Base-by-base conservation (phyloP, 2,797 vertebrate species). In the Lepilemur ruficaudatus region DNA sequence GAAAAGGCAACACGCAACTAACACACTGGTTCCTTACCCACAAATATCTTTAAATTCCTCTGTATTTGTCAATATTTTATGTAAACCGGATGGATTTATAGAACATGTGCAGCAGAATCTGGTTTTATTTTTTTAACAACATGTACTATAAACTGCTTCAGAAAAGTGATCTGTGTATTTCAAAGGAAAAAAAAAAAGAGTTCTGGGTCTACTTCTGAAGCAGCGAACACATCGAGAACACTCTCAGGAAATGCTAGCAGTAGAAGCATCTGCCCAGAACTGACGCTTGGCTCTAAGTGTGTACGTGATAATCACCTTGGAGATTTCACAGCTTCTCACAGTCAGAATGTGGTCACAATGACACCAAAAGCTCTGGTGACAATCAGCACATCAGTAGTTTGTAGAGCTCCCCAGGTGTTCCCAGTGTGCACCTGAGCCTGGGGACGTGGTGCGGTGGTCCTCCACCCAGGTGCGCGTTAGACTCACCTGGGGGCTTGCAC, bases 41-140 rank as follows among this genome's bases (percentile, higher is more conserved):
- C 80, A 84, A 57, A 63, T 89, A 82, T 89, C 95, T 94, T 87
- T 81, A 83, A 50, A 97, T 96, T 96, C 95, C 70, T 92, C 70
- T 83, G 83, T 93, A 93, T 98, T 97, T 95, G 93, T 97, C 96
- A 97, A 97, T 96, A 96, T 85, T 91, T 94, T 94, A 96, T 95
- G 46, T 70, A 94, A 96, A 67, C 96, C 97, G 98, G 96, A 97
- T 97, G 97, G 85, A 86, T 93, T 96, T 94, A 63, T 38, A 94
- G 87, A 91, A 83, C 92, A 94, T 20, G 88, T 94, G 89, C 76
- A 28, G 7, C n/a, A 84, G 65, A 80, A 87, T 97, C 94, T 93
- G 95, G 87, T 93, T 97, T 95, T 94, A 69, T 76, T 96, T 91
- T 91, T 96, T 94, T 93, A 87, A 89, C 70, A 96, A 91, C 89